Base-by-base conservation (phyloP, 2,888 invertebrate genomes). In the Drosophila cognata region DNA sequence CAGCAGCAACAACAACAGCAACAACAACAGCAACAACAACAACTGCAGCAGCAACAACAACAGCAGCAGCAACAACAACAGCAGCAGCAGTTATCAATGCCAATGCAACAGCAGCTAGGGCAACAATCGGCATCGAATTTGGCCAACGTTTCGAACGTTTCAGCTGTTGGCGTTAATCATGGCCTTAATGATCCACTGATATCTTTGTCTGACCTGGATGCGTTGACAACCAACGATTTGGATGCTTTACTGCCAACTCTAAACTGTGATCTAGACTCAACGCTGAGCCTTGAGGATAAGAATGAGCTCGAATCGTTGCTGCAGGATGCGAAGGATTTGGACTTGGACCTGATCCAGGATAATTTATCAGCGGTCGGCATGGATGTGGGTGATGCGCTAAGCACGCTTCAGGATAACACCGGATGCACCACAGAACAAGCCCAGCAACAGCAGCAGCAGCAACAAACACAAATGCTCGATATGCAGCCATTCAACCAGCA, bases 171-270 rank as follows among this genome's bases (percentile, higher is more conserved):
- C 7, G 64, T 65, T 43, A 65, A 63, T 36, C 81, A 79, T n/a
- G 74, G 74, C n/a, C 75, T 91, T 33, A 80, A 81, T 36, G 92
- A 92, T 79, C 90, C 90, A 2, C 66, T 92, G 25, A 92, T 92
- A 16, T 90, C 91, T 16, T 77, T 93, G 33, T 91, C 93, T 11
- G 93, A 92, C 70, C 79, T 93, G 61, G 92, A 93, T 73, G 92
- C 92, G 50, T 76, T 93, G 53, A 92, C 93, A 25, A 92, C 92
- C 64, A 93, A 92, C 62, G 96, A 96, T 91, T 94, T 96, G 64
- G 96, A 96, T 85, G 95, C 95, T 83, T 93, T 96, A 82, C 93
- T 96, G 90, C 95, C 94, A 74, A 94, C 95, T 55, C 94, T 95
- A 81, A 91, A 88, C 89, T 92, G 92, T 91, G 95, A 96, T 86